A percentile compares a stretch with the other conserved stretches of the same genome.
Conservation (phyloP, 2,888 invertebrate species). For the Ephialtes manifestator region DNA sequence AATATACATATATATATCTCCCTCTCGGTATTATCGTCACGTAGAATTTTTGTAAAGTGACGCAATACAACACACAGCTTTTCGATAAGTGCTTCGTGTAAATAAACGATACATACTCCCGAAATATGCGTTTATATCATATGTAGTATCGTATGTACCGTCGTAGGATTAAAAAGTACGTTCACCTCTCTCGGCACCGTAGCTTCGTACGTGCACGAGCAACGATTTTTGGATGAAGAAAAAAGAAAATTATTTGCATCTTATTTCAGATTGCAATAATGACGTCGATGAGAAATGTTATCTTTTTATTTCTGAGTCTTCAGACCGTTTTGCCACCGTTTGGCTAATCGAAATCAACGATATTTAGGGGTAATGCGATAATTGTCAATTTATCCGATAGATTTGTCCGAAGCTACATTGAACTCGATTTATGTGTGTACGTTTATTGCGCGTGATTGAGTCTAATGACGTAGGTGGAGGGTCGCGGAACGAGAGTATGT, state of each 20-base stretch:
- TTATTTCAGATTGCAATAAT: conserved; percentile 19
- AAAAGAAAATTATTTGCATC: conserved; percentile 10
- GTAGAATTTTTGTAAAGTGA: conserved; percentile 73
- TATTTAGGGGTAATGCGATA: conserved; percentile 51
- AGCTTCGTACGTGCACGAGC: conserved; percentile 66
- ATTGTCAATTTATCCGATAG: conserved; percentile 61
- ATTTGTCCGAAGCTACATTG: conserved; percentile 54
- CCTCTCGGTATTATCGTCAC: conserved; percentile 76
- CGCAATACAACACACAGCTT: conserved; percentile 71
- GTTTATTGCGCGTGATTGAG: conserved; percentile 62
- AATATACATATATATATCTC: conserved; percentile 45
- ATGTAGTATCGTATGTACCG: conserved; percentile 54
- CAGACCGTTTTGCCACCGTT: conserved; percentile 20
- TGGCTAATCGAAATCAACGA: conserved; percentile 49
- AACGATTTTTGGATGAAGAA: conserved; percentile 55
- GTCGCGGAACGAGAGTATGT: conserved; percentile 55
- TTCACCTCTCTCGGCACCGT: conserved; percentile 64
- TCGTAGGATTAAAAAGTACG: conserved; percentile 62
- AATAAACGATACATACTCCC: conserved; percentile 65
- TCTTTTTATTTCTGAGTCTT: conserved; percentile 42
- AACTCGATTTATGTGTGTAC: conserved; percentile 49
- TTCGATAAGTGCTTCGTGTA: conserved; percentile 77
- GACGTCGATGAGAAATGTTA: conserved; percentile 7
- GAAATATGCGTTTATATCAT: conserved; percentile 64
- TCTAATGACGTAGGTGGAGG: conserved; percentile 49